Percentiles rank a stretch among this genome's conserved stretches.
Conservation (phyloP, 2,113 vertebrate species). For the Ctenomys sociabilis region DNA sequence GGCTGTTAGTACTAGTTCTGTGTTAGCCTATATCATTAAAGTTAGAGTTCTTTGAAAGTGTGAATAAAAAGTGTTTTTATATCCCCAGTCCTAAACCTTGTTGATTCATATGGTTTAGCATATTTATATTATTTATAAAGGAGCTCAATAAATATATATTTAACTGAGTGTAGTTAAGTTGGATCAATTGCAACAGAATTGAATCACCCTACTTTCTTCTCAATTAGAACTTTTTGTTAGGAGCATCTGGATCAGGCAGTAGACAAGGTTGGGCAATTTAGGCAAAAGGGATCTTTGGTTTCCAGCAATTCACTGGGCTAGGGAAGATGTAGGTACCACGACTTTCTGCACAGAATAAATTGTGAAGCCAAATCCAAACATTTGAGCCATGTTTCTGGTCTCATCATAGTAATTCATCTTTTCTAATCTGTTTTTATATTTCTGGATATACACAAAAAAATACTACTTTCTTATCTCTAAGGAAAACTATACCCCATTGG, state of each 20-base stretch:
- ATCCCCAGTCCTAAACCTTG: neutral
- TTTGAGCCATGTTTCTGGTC: neutral
- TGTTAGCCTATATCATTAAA: neutral
- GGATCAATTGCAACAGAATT: neutral
- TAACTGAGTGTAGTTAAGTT: conserved; percentile 11
- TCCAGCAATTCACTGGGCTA: neutral
- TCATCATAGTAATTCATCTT: neutral
- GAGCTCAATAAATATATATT: neutral
- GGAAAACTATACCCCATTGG: neutral
- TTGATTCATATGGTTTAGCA: conserved; percentile 2
- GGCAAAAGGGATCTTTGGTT: neutral
- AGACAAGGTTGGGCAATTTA: neutral
- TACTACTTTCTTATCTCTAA: neutral
- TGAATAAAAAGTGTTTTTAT: neutral
- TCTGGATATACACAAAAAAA: neutral
- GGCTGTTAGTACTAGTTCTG: neutral
- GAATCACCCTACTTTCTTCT: neutral
- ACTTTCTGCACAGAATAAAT: neutral
- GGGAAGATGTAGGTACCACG: neutral
- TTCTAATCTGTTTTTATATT: conserved; percentile 1
- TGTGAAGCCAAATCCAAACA: neutral
- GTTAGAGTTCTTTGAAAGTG: conserved; percentile 25
- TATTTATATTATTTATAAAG: neutral
- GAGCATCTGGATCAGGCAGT: neutral
- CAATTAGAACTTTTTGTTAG: neutral